Base-by-base conservation (phyloP, 2,797 vertebrate species). In the Tragopan temminckii region DNA sequence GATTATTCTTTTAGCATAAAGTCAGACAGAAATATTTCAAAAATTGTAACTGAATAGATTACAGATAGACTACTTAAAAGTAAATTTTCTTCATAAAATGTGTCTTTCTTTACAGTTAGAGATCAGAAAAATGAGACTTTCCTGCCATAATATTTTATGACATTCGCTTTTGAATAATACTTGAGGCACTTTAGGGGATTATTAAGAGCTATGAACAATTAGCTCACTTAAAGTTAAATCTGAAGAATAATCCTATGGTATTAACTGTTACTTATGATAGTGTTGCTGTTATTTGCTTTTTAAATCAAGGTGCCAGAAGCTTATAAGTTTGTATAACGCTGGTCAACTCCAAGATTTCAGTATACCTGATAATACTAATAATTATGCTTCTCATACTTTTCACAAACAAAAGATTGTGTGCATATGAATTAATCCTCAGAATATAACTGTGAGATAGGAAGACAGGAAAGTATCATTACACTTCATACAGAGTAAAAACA, bases 141-240 rank as follows among this genome's bases (percentile, higher is more conserved):
- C 90, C 52, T 67, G 33, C 70, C 80, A 69, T 11, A 83, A 31
- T 55, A 89, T 86, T 94, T 95, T 81, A 77, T 42, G 45, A 67
- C 76, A 80, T 79, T 61, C 79, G 52, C 31, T 43, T 79, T 93
- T 92, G 89, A 89, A 78, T 85, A 94, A 87, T 43, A 83, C 57
- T 38, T 35, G 36, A 95, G 80, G 77, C 69, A 83, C 80, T 89
- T 89, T 38, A 80, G 75, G 46, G 90, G 66, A 80, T 90, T 72
- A 93, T 31, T 63, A 78, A 81, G 80, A 95, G 74, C 55, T 83
- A 72, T 16, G 38, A 94, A 80, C 43, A 57, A 68, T 66, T 85
- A 85, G 33, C 67, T 89, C 24, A 42, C 43, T 55, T 46, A 31
- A 55, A 82, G 43, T 55, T 78, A 84, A 86, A 91, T 48, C 15